phyloP scores from a whole-genome alignment of 2,888 invertebrate species.

The Nephrocerus scutellatus region DNA sequence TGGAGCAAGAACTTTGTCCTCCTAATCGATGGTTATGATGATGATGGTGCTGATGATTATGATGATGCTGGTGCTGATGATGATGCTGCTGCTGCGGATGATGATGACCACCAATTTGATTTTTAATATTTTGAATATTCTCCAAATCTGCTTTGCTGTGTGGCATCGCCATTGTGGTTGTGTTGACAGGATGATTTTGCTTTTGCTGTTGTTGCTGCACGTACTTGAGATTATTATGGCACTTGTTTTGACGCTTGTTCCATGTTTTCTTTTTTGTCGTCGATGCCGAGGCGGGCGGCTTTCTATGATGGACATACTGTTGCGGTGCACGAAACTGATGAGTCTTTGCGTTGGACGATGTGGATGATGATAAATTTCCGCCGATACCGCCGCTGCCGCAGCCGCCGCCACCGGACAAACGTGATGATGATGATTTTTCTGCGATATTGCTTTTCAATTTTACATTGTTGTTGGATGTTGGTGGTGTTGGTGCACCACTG shows the following conservation, averaged over 20 bases:
- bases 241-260: conserved; percentile 43
- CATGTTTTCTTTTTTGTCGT: conserved; percentile 38
- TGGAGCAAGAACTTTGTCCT: conserved; percentile 9
- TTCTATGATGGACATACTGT: conserved; percentile 33
- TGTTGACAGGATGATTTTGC: conserved; percentile 18
- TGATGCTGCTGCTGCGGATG: background rate
- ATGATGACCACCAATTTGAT: conserved; percentile 34
- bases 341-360: too few species aligned
- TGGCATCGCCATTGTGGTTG: conserved; percentile 6
- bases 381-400: too few species aligned
- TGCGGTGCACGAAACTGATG: conserved; percentile 46
- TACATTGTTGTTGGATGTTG: conserved; percentile 21
- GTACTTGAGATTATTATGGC: conserved; percentile 29
- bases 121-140: conserved; percentile 45
- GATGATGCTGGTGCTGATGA: background rate
- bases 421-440: too few species aligned
- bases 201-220: conserved; percentile 22
- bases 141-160: conserved; percentile 44
- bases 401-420: too few species aligned
- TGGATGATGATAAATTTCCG: too few species aligned
- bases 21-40: conserved; percentile 3
- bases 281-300: conserved; percentile 15
- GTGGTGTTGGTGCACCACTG: conserved; percentile 11
- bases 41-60: background rate
- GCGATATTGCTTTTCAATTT: too few species aligned